Base-by-base conservation (phyloP, 92 coral and sea anemone genomes). In the Porites divaricata region DNA sequence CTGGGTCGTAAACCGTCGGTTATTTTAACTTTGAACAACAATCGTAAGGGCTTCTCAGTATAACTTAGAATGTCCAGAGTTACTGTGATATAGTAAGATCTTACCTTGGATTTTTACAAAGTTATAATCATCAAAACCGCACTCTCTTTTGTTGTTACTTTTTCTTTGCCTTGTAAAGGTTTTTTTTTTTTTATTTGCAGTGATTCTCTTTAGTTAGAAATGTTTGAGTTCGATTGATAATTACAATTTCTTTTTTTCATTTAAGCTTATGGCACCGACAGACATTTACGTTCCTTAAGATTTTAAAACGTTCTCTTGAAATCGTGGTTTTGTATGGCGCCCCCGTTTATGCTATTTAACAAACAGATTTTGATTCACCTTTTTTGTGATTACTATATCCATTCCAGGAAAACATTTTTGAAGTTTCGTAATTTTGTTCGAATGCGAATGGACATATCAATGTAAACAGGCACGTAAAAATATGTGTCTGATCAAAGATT, bases 391-490 rank as follows among this genome's bases (percentile, higher is more conserved):
- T 70, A 24, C 58, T 67, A 17, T 48, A 35, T 17, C 41, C 56
- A 8, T 58, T 54, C 28, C 62, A 35, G 28, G 20, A 54, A 79
- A 24, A 59, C 8, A 23, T 72, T 64, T 50, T 52, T 5, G 28
- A 23, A 17, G 20, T 17, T 63, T 70, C 59, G 54, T 49, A 64
- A 6, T 64, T 73, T 58, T 49, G 49, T 48, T 64, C 19, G 35
- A 17, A 80, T 76, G 35, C 20, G 85, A 69, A 54, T 17, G 45
- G 85, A 35, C 85, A 69, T 57, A 69, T 68, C 65, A 54, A 53
- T 7, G 21, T 8, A 20, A 56, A 53, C 64, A 28, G 7, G 23
- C 35, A 45, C 3, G 67, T 15, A 26, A 10, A 4, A 17, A 20
- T 24, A 35, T 70, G 2, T 19, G 17, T 16, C 35, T 4, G 5